Evolutionary conservation across 2,113 vertebrate species (phyloP), one percentile per base, ranked within the genome.

Genomic region (Bombycilla garrulus): DNA sequence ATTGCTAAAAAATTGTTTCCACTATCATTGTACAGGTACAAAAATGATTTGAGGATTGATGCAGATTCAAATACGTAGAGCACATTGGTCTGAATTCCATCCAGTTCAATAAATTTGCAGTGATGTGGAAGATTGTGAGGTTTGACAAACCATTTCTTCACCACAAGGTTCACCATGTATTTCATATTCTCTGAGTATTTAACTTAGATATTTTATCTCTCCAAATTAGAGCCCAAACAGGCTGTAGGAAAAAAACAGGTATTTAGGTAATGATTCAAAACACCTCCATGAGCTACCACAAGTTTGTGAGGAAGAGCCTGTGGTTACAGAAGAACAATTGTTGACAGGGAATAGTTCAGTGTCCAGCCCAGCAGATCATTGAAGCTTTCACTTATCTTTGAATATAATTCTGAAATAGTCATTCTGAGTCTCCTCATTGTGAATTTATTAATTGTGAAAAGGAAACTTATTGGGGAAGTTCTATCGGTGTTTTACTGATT

Each of bases 371-470:
- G 35, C 18, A 58, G 38, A 74, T 86, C 18, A 10, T 0, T 40
- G 40, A 66, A 76, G 60, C 24, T 73, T 66, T 57, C 44, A 35
- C 36, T 79, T 67, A 24, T 25, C 56, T 90, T 44, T 62, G 54
- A 78, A 40, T 62, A 29, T 28, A n/a, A 47, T 70, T 93, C 82
- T 61, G 12, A 87, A 72, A 10, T 11, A 51, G n/a, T 91, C 10
- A 18, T 61, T 81, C 58, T 3, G 3, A 73, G 42, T 53, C 38
- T 89, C 62, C 33, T 28, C n/a, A 81, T 70, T 90, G 82, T 92
- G 81, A 86, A 92, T 96, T 78, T 74, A 78, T 92, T 62, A 67
- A 15, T 44, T 64, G 35, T 78, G 69, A 70, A 95, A 86, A 91
- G 72, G 76, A 47, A 91, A 51, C 29, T 86, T 47, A 78, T 48